Evolutionary conservation across 2,888 invertebrate genomes (phyloP).

Genomic region (Ornithoptera priamus): DNA sequence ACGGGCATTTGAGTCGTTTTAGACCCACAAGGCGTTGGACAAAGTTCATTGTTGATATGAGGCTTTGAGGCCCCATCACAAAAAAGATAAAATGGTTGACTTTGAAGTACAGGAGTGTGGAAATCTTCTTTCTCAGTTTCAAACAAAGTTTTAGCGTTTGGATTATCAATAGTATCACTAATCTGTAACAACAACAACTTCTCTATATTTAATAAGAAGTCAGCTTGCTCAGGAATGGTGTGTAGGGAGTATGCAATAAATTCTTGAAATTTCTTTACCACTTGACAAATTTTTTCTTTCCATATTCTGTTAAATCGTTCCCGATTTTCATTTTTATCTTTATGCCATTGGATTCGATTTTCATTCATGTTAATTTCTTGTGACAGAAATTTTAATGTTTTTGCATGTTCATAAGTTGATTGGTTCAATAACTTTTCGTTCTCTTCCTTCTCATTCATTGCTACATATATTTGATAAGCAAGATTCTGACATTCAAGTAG

Average conservation of each 20-base stretch:
- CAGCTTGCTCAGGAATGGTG: conserved; percentile 62
- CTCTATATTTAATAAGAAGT: conserved; percentile 70
- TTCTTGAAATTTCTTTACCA: conserved; percentile 65
- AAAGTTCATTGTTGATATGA: conserved; percentile 50
- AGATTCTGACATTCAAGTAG: conserved; percentile 61
- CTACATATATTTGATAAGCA: conserved; percentile 70
- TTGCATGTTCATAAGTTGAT: conserved; percentile 50
- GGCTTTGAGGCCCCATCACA: conserved; percentile 59
- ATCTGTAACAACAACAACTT: conserved; percentile 67
- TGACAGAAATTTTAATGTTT: conserved; percentile 49
- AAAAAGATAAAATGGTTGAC: conserved; percentile 63
- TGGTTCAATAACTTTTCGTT: conserved; percentile 50
- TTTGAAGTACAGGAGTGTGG: conserved; percentile 49
- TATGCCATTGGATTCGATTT: conserved; percentile 50
- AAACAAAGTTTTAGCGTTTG: conserved; percentile 56
- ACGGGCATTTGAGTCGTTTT: conserved; percentile 62
- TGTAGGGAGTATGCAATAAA: conserved; percentile 65
- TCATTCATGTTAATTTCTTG: conserved; percentile 51
- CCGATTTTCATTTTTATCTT: conserved; percentile 51
- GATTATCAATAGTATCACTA: conserved; percentile 53
- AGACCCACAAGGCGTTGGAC: conserved; percentile 57
- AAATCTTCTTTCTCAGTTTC: conserved; percentile 43
- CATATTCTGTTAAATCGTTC: conserved; percentile 52
- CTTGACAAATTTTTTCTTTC: conserved; percentile 63
- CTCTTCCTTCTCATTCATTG: conserved; percentile 65